Evolutionary conservation across 2,113 vertebrate genomes (phyloP).

Genomic region (Capreolus pygargus): DNA sequence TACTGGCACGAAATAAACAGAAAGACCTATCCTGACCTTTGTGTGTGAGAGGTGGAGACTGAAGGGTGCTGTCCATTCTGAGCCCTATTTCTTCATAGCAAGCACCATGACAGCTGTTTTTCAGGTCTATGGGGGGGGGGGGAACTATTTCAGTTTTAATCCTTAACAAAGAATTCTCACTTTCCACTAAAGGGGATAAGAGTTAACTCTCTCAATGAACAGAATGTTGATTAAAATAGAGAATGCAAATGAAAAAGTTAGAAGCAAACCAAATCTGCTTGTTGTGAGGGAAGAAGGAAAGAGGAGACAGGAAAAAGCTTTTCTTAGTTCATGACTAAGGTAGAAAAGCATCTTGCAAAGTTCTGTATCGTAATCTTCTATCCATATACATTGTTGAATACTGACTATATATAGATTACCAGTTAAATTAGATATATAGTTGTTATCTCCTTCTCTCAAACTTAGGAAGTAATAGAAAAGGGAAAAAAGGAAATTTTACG

Average conservation of each 20-base stretch:
- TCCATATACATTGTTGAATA: not conserved
- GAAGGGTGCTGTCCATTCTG: not conserved
- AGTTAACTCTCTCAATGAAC: not conserved
- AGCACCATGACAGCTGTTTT: not conserved
- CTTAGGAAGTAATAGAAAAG: not conserved
- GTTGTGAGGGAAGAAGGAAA: not conserved
- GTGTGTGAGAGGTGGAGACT: not conserved
- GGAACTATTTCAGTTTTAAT: not conserved
- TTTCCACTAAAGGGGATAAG: not conserved
- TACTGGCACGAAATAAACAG: not conserved
- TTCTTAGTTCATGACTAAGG: not conserved
- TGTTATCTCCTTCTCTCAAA: not conserved
- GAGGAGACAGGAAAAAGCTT: not conserved
- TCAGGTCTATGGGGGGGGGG: not conserved
- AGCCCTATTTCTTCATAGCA: not conserved
- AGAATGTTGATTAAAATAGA: not conserved
- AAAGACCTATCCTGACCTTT: not conserved
- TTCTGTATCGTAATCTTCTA: not conserved
- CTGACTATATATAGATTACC: not conserved
- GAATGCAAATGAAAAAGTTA: not conserved
- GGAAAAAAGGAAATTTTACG: not conserved
- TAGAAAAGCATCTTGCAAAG: not conserved
- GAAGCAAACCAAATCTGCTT: not conserved
- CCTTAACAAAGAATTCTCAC: not conserved
- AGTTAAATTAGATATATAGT: not conserved